Evolutionary conservation across 2,797 vertebrate genomes (phyloP).

Genomic region (Coendou prehensilis): DNA sequence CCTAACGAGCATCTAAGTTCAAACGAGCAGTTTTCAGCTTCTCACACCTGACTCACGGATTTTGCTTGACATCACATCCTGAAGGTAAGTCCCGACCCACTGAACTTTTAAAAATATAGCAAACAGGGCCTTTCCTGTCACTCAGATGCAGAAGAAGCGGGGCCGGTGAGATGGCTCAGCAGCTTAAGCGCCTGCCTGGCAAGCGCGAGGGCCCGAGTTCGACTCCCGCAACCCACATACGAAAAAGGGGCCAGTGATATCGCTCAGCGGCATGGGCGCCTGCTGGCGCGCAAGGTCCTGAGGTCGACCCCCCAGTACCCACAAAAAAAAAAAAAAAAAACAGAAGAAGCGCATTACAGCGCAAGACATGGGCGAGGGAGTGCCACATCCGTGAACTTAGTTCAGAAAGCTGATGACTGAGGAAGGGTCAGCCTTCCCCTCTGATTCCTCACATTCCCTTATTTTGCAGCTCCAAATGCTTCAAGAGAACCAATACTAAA

Average conservation of each 20-base stretch:
- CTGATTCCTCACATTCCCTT: neutral
- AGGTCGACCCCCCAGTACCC: no score
- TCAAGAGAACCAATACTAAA: neutral
- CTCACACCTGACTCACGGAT: neutral
- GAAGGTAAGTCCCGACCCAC: neutral
- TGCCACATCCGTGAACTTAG: neutral
- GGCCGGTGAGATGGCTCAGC: no score
- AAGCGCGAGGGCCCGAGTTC: no score
- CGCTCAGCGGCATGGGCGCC: no score
- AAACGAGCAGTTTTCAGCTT: neutral
- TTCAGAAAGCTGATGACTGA: neutral
- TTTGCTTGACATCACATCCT: neutral
- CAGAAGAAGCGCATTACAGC: neutral
- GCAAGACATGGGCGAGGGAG: neutral
- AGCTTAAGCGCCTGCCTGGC: no score
- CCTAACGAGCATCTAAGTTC: neutral
- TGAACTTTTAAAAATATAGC: neutral
- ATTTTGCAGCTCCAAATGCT: neutral
- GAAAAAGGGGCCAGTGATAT: no score
- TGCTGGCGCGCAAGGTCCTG: no score
- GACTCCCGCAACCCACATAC: no score
- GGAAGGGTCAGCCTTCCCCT: neutral
- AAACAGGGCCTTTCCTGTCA: neutral
- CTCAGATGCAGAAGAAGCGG: neutral
- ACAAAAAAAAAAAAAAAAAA: no score